Base-by-base conservation (phyloP, 2,113 vertebrate species). In the Hoplias malabaricus region DNA sequence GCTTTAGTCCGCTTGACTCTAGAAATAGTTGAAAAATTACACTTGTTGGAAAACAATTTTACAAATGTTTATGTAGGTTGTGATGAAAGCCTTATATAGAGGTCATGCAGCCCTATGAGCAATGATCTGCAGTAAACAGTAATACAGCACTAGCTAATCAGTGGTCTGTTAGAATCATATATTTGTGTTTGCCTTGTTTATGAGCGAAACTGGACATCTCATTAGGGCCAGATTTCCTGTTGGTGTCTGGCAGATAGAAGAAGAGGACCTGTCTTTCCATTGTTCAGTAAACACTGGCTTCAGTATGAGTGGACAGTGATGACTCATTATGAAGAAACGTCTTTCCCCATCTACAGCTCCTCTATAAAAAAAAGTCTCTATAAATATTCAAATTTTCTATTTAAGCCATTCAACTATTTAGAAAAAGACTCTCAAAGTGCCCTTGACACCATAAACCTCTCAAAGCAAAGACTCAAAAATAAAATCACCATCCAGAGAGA, bases 291-390 rank as follows among this genome's bases (percentile, higher is more conserved):
- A 9, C 40, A 3, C 40, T 2, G 25, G 40, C 34, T 67, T 48
- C 34, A 67, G 62, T 31, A 56, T n/a, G 43, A 54, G 25, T 57
- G 27, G 31, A 43, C 48, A 68, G 23, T 76, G 43, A 56, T 76
- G 62, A 76, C 36, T 67, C 34, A 67, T 31, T 19, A 57, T 33
- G 48, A 59, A 67, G 16, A 63, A 63, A 77, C 68, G 62, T 2
- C 57, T 40, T 23, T 54, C 33, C 16, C 34, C 36, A 31, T 48
- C 42, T 11, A 6, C 19, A 34, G 21, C 71, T 59, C 9, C n/a
- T 65, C 62, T 65, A 25, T 21, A 11, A 9, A 19, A n/a, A 19
- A 48, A 48, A 34, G 23, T 10, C 21, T n/a, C 33, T 7, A 57
- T 40, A 29, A 54, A n/a, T 21, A 25, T 5, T 4, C 27, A 16